Conservation (phyloP, 92 coral and sea anemone genomes). For the Epizoanthus scotinus region DNA sequence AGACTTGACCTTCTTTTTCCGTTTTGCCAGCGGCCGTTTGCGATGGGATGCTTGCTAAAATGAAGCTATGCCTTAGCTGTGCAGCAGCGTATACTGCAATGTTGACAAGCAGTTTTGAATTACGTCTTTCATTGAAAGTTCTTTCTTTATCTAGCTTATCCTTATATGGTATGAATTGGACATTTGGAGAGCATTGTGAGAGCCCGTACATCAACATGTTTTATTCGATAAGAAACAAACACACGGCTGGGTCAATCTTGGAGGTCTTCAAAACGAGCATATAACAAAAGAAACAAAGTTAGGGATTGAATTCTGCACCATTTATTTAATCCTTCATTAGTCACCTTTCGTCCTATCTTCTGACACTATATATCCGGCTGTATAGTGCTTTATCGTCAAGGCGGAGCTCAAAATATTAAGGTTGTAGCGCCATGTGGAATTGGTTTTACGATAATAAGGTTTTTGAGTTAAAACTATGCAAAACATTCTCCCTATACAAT, state of each 20-base stretch:
- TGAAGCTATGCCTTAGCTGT: neutral
- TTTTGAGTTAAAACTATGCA: slow-evolving; percentile 19
- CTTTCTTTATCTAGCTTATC: slow-evolving; percentile 22
- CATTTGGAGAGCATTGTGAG: neutral
- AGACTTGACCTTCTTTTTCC: neutral
- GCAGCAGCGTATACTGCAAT: neutral
- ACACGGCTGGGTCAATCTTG: neutral
- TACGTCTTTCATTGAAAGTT: slow-evolving; percentile 14
- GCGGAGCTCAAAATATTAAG: neutral
- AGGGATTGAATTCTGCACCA: neutral
- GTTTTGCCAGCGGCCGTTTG: slow-evolving; percentile 17
- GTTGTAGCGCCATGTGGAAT: neutral
- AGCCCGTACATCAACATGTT: slow-evolving; percentile 26
- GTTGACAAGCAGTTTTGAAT: slow-evolving; percentile 11
- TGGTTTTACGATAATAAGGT: neutral
- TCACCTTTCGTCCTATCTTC: too few species aligned
- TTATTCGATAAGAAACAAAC: slow-evolving; percentile 35
- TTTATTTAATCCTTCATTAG: neutral
- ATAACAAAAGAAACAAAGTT: neutral
- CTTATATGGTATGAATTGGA: slow-evolving; percentile 37
- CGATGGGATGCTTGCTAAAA: neutral
- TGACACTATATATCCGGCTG: neutral
- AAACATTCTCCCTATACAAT: slow-evolving; percentile 11
- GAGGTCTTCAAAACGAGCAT: neutral
- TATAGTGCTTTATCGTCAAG: neutral